A percentile compares a stretch with the other conserved stretches of the same genome.
These are phyloP conservation scores for Lepidocolaptes lacrymiger DNA, from an alignment of 2,797 vertebrate species.

Conservation along the genomic window DNA sequence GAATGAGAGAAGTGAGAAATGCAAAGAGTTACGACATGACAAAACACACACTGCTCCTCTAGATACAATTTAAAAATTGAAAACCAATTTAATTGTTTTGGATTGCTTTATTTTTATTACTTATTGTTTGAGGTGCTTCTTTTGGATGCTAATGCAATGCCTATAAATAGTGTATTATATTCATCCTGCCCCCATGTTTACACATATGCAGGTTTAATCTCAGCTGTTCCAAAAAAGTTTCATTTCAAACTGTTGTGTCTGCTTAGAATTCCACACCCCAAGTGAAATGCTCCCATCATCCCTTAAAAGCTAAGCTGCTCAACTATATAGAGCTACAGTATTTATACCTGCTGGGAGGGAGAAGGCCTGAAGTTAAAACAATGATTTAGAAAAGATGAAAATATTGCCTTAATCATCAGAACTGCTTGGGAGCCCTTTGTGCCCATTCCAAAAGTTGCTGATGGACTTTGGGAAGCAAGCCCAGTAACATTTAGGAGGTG, in stretches of 20 bases:
- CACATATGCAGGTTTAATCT: background rate
- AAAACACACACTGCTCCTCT: background rate
- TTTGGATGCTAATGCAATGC: conserved; percentile 16
- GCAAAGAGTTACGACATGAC: background rate
- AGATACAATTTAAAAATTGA: background rate
- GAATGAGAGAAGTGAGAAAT: background rate
- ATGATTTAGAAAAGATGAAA: background rate
- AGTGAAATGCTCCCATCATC: background rate
- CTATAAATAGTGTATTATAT: background rate
- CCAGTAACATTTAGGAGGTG: background rate
- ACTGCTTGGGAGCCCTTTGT: background rate
- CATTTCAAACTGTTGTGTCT: background rate
- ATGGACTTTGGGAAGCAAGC: conserved; percentile 24
- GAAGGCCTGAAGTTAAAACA: background rate
- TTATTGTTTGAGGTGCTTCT: background rate
- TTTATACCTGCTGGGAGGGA: background rate
- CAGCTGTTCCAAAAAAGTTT: background rate
- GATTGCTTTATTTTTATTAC: background rate
- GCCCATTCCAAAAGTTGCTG: background rate
- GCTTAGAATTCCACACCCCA: background rate
- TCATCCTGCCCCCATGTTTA: background rate
- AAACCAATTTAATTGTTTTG: background rate
- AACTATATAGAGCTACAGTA: background rate
- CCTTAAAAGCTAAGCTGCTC: background rate
- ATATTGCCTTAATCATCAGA: conserved; percentile 10